phyloP scores from a whole-genome alignment of 2,113 vertebrate species.

The Tenebrosternarchus preto region DNA sequence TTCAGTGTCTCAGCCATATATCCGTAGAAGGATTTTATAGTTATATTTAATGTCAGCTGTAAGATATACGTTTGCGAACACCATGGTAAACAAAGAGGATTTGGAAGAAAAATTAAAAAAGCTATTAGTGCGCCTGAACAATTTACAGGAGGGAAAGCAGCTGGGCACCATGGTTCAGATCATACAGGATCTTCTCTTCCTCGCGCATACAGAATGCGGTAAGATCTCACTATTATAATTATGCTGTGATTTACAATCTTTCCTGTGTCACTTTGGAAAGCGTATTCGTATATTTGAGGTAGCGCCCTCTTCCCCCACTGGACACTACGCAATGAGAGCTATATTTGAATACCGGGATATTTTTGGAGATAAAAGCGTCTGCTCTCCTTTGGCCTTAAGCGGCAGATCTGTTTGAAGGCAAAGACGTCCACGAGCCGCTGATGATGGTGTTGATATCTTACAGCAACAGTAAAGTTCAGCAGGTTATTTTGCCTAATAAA shows the following conservation, averaged over 20 bases:
- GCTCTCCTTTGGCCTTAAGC: slow-evolving; percentile 67
- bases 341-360: slow-evolving; percentile 36
- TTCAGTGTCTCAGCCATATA: background rate
- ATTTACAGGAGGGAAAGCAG: slow-evolving; percentile 81
- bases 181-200: slow-evolving; percentile 83
- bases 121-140: slow-evolving; percentile 84
- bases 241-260: background rate
- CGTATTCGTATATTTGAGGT: background rate
- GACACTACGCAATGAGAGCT: background rate
- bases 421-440: slow-evolving; percentile 82
- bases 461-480: slow-evolving; percentile 80
- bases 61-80: slow-evolving; percentile 7
- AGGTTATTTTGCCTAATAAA: slow-evolving; percentile 73
- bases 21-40: slow-evolving; percentile 14
- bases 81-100: slow-evolving; percentile 72
- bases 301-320: background rate
- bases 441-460: slow-evolving; percentile 81
- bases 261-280: too few species aligned
- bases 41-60: slow-evolving; percentile 20
- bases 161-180: slow-evolving; percentile 84
- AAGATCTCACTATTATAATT: slow-evolving; percentile 53
- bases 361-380: slow-evolving; percentile 27
- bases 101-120: slow-evolving; percentile 79
- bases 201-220: slow-evolving; percentile 81
- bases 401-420: slow-evolving; percentile 80